These are phyloP conservation scores for Chaetophractus vellerosus DNA, from an alignment of 2,797 vertebrate genomes.

Conservation along the genomic window DNA sequence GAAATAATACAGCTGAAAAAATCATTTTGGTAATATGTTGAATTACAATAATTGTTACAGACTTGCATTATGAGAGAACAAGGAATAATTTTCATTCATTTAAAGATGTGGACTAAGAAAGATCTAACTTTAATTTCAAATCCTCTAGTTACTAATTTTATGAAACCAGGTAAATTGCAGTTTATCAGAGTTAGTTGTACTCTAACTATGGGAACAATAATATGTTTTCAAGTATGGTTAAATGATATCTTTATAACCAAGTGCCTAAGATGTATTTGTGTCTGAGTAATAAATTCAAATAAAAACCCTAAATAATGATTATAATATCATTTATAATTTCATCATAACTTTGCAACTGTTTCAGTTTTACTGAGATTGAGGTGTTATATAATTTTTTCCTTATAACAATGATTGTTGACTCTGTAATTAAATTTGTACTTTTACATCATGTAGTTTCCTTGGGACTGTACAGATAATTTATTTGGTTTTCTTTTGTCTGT, in stretches of 20 bases:
- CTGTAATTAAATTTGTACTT: neutral
- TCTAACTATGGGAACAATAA: no score
- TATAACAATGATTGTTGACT: neutral
- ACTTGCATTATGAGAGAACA: neutral
- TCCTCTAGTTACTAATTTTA: neutral
- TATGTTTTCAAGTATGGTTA: neutral
- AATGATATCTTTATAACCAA: neutral
- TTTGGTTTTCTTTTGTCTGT: neutral
- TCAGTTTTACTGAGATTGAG: neutral
- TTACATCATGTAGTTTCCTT: neutral
- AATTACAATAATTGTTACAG: fast-evolving
- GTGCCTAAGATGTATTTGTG: neutral
- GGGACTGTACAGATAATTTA: neutral
- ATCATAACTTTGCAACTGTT: neutral
- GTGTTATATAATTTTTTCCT: neutral
- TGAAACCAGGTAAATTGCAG: neutral
- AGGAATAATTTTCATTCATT: neutral
- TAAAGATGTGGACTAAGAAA: neutral
- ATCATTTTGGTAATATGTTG: neutral
- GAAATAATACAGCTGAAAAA: fast-evolving
- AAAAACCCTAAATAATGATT: neutral
- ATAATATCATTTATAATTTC: neutral
- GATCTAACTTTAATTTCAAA: neutral
- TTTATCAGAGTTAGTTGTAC: neutral
- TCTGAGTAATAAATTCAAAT: neutral